phyloP scores from a whole-genome alignment of 2,113 vertebrate species.

The Dromiciops gliroides region DNA sequence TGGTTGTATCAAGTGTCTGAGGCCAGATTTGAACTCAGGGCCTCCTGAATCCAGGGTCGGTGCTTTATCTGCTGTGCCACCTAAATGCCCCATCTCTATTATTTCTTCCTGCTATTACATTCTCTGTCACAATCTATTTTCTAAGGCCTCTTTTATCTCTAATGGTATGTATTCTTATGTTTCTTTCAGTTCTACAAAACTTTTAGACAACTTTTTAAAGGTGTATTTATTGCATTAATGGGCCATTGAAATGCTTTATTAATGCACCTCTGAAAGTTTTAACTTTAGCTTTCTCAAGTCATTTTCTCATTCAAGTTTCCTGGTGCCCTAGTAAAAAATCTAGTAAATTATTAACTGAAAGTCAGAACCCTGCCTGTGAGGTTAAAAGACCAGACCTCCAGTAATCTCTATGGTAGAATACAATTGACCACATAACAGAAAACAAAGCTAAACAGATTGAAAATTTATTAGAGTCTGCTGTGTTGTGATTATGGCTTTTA shows the following conservation, averaged over 20 bases:
- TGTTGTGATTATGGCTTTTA: constrained; percentile 67
- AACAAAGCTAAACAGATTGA: constrained; percentile 76
- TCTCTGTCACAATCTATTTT: not conserved
- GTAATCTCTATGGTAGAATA: constrained; percentile 58
- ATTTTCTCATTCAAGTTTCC: not conserved
- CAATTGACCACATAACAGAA: constrained; percentile 55
- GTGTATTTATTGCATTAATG: not conserved
- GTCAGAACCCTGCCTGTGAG: constrained; percentile 18
- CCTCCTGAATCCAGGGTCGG: too few species aligned
- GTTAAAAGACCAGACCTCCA: constrained; percentile 40
- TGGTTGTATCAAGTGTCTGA: too few species aligned
- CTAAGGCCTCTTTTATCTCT: not conserved
- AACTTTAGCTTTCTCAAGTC: not conserved
- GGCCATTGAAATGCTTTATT: not conserved
- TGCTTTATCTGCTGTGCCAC: too few species aligned
- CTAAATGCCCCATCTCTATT: too few species aligned
- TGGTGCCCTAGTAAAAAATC: not conserved
- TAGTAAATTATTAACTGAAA: constrained; percentile 8
- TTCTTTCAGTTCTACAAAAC: not conserved
- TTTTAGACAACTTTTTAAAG: not conserved
- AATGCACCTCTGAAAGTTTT: not conserved
- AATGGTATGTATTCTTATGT: not conserved
- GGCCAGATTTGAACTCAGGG: too few species aligned
- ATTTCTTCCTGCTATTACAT: not conserved
- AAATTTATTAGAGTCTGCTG: constrained; percentile 74